These are phyloP conservation scores for Sialis fuliginosa DNA, from an alignment of 2,888 invertebrate genomes.

Conservation along the genomic window DNA sequence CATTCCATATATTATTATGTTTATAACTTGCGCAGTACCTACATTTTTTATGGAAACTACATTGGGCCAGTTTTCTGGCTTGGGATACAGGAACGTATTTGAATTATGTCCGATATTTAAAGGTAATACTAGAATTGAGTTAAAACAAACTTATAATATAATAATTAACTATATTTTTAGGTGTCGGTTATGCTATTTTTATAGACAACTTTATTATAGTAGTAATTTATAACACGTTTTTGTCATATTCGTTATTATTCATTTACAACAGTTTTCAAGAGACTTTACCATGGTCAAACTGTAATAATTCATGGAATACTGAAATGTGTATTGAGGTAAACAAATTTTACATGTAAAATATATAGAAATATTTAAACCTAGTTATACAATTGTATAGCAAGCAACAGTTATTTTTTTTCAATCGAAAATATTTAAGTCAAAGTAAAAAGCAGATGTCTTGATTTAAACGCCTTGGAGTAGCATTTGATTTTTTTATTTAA, in stretches of 20 bases:
- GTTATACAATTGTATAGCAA: too few relatives aligned
- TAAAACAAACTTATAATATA: not conserved
- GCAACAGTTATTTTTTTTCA: too few relatives aligned
- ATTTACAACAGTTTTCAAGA: conserved; percentile 47
- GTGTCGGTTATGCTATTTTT: conserved; percentile 70
- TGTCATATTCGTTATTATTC: conserved; percentile 72
- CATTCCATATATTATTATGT: conserved; percentile 67
- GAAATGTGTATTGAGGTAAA: conserved; percentile 45
- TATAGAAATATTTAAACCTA: too few relatives aligned
- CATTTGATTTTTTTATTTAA: too few relatives aligned
- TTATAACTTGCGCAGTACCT: conserved; percentile 69
- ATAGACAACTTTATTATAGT: conserved; percentile 66
- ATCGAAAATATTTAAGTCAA: too few relatives aligned
- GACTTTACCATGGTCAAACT: conserved; percentile 59
- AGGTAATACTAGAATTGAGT: conserved; percentile 34
- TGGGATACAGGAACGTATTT: conserved; percentile 68
- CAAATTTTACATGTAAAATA: not conserved
- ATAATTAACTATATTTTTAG: conserved; percentile 27
- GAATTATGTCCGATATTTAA: conserved; percentile 69
- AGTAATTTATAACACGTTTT: conserved; percentile 69
- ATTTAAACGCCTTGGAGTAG: too few relatives aligned
- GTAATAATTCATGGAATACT: conserved; percentile 72
- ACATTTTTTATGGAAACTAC: conserved; percentile 76
- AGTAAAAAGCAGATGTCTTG: too few relatives aligned
- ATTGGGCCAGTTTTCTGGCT: conserved; percentile 69